Conservation (phyloP, 2,113 vertebrate genomes). For the Aplodontia rufa region DNA sequence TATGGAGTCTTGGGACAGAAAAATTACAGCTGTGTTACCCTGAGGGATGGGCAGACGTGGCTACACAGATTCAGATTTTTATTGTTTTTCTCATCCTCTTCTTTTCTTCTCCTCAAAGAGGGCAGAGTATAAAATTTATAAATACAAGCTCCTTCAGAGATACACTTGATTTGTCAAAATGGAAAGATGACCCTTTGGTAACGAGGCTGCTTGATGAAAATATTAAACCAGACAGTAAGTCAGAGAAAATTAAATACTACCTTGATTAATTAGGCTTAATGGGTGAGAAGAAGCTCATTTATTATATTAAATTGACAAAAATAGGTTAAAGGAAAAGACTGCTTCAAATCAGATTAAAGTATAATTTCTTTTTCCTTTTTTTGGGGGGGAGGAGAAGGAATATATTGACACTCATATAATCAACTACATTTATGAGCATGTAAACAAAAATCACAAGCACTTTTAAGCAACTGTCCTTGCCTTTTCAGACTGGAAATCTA, state of each 20-base stretch:
- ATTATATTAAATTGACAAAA: slow-evolving; percentile 52
- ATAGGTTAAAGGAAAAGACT: slow-evolving; percentile 37
- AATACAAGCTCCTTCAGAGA: not conserved
- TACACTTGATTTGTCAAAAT: slow-evolving; percentile 57
- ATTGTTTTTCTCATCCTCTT: not conserved
- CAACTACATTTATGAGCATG: not conserved
- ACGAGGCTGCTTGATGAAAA: slow-evolving; percentile 71
- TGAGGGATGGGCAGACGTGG: slow-evolving; percentile 60
- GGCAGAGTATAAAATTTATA: not conserved
- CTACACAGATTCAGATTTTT: slow-evolving; percentile 80
- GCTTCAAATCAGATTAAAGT: not conserved
- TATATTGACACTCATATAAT: slow-evolving; percentile 17
- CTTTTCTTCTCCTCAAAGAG: not conserved
- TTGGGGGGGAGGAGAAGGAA: not conserved
- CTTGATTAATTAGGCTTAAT: slow-evolving; percentile 62
- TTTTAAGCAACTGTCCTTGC: not conserved
- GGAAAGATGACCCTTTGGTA: slow-evolving; percentile 66
- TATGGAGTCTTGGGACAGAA: not conserved
- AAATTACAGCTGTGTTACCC: slow-evolving; percentile 80
- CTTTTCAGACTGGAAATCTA: not conserved
- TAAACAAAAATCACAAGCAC: not conserved
- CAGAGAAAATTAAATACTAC: slow-evolving; percentile 70
- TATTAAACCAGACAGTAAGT: slow-evolving; percentile 76
- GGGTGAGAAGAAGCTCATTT: slow-evolving; percentile 67
- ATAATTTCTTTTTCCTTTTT: not conserved